Evolutionary conservation across 2,888 invertebrate genomes (phyloP).

Genomic region (Nezara viridula): DNA sequence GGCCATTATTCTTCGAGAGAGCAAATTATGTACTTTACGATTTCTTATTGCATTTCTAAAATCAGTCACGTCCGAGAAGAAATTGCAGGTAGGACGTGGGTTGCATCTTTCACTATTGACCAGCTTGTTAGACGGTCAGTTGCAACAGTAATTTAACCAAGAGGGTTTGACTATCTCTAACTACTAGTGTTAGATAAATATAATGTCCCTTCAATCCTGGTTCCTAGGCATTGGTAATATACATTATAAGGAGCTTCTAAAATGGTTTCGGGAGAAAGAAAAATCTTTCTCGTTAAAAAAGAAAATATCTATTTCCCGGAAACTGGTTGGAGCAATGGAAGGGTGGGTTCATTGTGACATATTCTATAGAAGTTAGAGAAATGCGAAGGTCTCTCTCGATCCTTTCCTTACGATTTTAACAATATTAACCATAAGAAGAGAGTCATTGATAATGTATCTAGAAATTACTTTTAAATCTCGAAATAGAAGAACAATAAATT

Average conservation of each 20-base stretch:
- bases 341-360: neutral
- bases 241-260: neutral
- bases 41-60: neutral
- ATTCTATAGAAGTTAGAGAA: neutral
- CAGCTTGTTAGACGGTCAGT: slow-evolving; percentile 8
- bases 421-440: neutral
- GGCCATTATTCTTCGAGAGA: too few species aligned
- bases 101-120: slow-evolving; percentile 4
- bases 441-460: neutral
- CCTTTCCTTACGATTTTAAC: neutral
- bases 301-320: neutral
- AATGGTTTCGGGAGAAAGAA: neutral
- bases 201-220: neutral
- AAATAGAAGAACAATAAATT: too few species aligned
- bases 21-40: neutral
- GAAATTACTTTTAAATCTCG: too few species aligned
- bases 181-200: neutral
- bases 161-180: neutral
- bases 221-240: neutral
- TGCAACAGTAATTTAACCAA: neutral
- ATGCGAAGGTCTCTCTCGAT: neutral
- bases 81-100: neutral
- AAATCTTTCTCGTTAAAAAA: neutral
- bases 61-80: neutral
- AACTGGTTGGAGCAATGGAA: neutral